Conservation (phyloP, 2,797 vertebrate genomes). For the Cirrhinus molitorella region DNA sequence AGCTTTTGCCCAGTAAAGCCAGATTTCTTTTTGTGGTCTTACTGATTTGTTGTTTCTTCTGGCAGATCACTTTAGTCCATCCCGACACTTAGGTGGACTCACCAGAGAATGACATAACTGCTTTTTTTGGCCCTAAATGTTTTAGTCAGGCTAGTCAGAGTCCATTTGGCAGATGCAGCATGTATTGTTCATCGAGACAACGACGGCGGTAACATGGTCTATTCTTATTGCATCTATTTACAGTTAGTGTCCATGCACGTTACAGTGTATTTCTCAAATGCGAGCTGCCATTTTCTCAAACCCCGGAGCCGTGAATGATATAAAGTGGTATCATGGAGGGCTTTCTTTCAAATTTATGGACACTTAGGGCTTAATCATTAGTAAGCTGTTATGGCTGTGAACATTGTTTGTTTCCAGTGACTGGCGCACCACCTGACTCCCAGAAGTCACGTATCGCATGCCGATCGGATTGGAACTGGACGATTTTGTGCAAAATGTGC, state of each 20-base stretch:
- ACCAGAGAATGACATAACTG: slow-evolving; percentile 29
- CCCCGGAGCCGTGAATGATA: background rate
- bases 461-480: background rate
- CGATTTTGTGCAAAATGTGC: slow-evolving; percentile 10
- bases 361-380: background rate
- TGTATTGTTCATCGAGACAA: slow-evolving; percentile 38
- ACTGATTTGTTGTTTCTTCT: background rate
- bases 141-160: slow-evolving; percentile 48
- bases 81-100: background rate
- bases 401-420: background rate
- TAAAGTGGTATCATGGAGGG: background rate
- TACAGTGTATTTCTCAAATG: background rate
- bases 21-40: slow-evolving; percentile 30
- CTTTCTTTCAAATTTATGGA: slow-evolving; percentile 1
- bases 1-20: slow-evolving; percentile 20
- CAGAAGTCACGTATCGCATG: background rate
- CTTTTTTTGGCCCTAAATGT: slow-evolving; percentile 38
- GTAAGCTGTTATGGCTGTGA: background rate
- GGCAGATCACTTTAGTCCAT: slow-evolving; percentile 7
- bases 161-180: slow-evolving; percentile 33
- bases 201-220: slow-evolving; percentile 23
- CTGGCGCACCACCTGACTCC: background rate
- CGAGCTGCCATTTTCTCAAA: background rate
- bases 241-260: background rate
- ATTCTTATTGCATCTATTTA: background rate